A percentile compares a stretch with the other conserved stretches of the same genome.
Evolutionary conservation across 2,888 invertebrate species (phyloP).

Genomic region (Sialis lutaria): DNA sequence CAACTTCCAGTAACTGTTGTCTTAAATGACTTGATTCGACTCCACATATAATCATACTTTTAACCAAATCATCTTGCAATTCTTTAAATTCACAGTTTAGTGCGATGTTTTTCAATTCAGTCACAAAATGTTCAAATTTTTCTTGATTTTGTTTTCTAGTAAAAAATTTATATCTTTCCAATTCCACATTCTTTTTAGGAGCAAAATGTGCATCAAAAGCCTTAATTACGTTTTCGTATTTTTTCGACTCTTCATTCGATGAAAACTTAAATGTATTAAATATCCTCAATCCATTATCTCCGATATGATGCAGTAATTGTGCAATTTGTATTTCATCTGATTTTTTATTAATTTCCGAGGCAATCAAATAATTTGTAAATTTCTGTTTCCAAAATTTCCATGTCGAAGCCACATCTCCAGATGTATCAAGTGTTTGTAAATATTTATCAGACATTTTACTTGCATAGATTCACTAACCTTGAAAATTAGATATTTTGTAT

Average conservation of each 20-base stretch:
- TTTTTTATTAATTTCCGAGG: conserved; percentile 12
- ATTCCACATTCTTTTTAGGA: background rate
- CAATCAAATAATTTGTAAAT: conserved; percentile 11
- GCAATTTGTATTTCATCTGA: conserved; percentile 11
- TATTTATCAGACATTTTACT: too few species aligned
- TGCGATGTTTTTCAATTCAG: conserved; percentile 10
- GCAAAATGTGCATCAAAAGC: too few species aligned
- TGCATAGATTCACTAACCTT: too few species aligned
- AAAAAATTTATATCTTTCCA: too few species aligned
- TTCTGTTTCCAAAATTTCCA: conserved; percentile 11
- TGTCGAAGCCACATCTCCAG: conserved; percentile 11
- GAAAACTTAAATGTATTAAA: conserved; percentile 12
- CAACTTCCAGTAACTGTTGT: conserved; percentile 11
- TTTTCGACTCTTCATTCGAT: conserved; percentile 9
- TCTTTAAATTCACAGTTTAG: conserved; percentile 11
- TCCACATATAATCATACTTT: conserved; percentile 12
- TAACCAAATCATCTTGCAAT: conserved; percentile 10
- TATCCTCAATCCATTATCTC: conserved; percentile 12
- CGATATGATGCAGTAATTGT: conserved; percentile 12
- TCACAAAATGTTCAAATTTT: conserved; percentile 12
- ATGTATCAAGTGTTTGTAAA: conserved; percentile 3
- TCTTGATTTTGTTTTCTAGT: conserved; percentile 9
- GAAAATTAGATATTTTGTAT: too few species aligned
- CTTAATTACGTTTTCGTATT: too few species aligned
- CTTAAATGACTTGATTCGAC: conserved; percentile 9